Percentiles rank a stretch among this genome's conserved stretches.
phyloP scores from a whole-genome alignment of 2,888 invertebrate genomes.

The Phania funesta region DNA sequence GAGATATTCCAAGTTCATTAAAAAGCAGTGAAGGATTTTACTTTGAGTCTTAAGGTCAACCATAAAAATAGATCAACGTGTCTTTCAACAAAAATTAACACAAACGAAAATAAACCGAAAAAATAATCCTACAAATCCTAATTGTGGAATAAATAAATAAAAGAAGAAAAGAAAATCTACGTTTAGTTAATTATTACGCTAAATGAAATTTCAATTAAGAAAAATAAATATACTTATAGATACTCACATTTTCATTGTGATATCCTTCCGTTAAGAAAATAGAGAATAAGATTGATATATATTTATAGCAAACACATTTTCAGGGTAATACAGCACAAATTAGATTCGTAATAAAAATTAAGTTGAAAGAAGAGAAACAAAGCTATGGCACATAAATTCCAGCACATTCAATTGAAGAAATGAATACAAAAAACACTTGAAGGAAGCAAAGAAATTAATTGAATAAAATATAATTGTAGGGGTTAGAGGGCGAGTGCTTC shows the following conservation, averaged over 20 bases:
- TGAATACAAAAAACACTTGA: too few species aligned
- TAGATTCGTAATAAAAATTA: constrained; percentile 49
- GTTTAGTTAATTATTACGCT: constrained; percentile 68
- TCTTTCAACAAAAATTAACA: constrained; percentile 67
- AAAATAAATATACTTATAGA: constrained; percentile 33
- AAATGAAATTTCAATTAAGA: constrained; percentile 68
- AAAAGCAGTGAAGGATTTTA: constrained; percentile 65
- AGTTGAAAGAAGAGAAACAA: constrained; percentile 24
- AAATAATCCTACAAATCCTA: constrained; percentile 12
- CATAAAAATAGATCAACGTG: constrained; percentile 69
- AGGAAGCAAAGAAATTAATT: constrained; percentile 33
- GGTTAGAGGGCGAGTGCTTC: constrained; percentile 21
- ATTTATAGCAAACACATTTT: constrained; percentile 58
- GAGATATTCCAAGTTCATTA: constrained; percentile 56
- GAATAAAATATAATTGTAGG: constrained; percentile 56
- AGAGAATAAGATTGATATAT: too few species aligned
- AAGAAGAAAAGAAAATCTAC: constrained; percentile 45
- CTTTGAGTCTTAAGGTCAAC: constrained; percentile 61
- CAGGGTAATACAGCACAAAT: constrained; percentile 62
- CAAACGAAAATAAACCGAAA: constrained; percentile 35
- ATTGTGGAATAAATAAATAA: neutral
- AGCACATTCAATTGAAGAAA: constrained; percentile 38
- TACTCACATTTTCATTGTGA: neutral
- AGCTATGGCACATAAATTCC: constrained; percentile 53
- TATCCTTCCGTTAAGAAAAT: too few species aligned